Evolutionary conservation across 2,797 vertebrate species (phyloP), one percentile per base, ranked within the genome.

Genomic region (Catamblyrhynchus diadema): DNA sequence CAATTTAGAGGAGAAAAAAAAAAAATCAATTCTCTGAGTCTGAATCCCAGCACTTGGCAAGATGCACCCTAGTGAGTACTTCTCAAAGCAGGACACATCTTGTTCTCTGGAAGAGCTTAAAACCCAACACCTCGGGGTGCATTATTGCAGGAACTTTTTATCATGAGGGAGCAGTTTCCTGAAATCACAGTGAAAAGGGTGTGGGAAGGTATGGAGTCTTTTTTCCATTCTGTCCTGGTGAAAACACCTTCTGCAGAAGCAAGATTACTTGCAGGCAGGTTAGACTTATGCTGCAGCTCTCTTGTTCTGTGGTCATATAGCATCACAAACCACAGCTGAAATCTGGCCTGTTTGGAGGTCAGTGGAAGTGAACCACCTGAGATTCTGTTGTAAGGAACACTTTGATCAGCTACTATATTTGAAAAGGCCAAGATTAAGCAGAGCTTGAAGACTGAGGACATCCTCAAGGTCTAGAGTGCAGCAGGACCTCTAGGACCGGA

Each of bases 21-120:
- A 71, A 72, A 82, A 44, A n/a, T 32, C 20, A 77, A 4, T 88
- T 83, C 51, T 74, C 65, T 1, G 5, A 79, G 47, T 42, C 70
- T 94, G 80, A 90, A 85, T 83, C 51, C 35, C 30, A 72, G 24
- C 41, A 74, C 48, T 94, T 97, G 96, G 92, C 94, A 97, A 75
- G 57, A 69, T 86, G 39, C 4, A 2, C 30, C 57, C 50, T 83
- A 73, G 71, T 0, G 20, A 91, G 64, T 74, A 20, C 21, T 93
- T 93, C 69, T 83, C 1, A 9, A 91, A 96, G 88, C 95, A 96
- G 86, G 95, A 95, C 91, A 74, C 3, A 1, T 94, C 93, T 97
- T 96, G 93, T 94, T 92, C 6, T 5, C 47, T 96, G 91, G 90
- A 94, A 91, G 86, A 90, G 69, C 93, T 95, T 93, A 92, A 96